Conservation (phyloP, 2,888 invertebrate genomes). For the Drosophila trichaetosa region DNA sequence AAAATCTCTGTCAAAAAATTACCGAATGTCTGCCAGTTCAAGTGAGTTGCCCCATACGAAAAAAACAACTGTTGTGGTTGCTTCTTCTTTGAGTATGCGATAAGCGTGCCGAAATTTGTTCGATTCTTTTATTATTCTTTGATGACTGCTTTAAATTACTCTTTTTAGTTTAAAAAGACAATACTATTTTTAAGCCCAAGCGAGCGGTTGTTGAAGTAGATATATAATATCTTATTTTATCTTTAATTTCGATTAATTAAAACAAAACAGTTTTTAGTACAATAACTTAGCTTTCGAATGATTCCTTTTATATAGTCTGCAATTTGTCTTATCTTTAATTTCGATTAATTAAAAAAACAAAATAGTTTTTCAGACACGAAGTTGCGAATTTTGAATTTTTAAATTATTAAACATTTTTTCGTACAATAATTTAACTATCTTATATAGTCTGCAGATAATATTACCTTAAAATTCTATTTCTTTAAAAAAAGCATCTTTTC, state of each 20-base stretch:
- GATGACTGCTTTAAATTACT: not conserved
- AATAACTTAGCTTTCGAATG: not conserved
- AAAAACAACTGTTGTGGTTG: slow-evolving; percentile 1
- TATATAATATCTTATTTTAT: not conserved
- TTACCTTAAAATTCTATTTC: not conserved
- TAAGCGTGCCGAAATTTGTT: not conserved
- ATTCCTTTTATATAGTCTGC: not conserved
- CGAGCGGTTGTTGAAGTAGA: not conserved
- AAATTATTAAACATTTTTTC: not conserved
- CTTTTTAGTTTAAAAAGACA: not conserved
- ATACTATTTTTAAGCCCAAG: not conserved
- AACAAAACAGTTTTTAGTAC: not conserved
- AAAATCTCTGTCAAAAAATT: slow-evolving; percentile 88
- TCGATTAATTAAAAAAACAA: not conserved
- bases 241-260: not conserved
- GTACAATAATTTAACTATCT: not conserved
- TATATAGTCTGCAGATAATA: not conserved
- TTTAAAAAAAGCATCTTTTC: not conserved
- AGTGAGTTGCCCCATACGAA: slow-evolving; percentile 83
- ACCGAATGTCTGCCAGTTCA: slow-evolving; percentile 88
- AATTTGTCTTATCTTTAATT: not conserved
- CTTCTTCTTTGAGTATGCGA: not conserved
- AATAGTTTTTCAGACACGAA: not conserved
- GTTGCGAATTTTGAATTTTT: not conserved
- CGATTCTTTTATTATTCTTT: not conserved